Percentiles rank a stretch among this genome's conserved stretches.
Conservation (phyloP, 2,113 vertebrate species). For the Heterochromis multidens region DNA sequence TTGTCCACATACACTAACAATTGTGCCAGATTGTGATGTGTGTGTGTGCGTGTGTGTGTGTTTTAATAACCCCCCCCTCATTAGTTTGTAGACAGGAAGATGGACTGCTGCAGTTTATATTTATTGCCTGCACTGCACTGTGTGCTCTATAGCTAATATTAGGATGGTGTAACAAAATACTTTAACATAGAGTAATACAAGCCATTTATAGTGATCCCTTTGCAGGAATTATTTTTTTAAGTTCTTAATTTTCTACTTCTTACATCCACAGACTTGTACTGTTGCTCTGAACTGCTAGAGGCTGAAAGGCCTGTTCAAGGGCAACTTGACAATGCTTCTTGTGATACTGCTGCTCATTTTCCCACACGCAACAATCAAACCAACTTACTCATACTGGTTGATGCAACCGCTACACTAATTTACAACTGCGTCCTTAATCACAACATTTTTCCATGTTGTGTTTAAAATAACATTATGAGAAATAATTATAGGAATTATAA, state of each 20-base stretch:
- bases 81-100: conserved; percentile 23
- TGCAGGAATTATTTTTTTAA: background rate
- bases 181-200: background rate
- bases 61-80: background rate
- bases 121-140: background rate
- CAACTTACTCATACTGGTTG: background rate
- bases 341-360: background rate
- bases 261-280: background rate
- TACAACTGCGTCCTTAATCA: background rate
- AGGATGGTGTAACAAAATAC: background rate
- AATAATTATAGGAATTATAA: background rate
- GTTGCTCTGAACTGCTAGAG: background rate
- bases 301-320: background rate
- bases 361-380: background rate
- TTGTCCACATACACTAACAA: background rate
- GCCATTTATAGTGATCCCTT: background rate
- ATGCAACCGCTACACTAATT: background rate
- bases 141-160: background rate
- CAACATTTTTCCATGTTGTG: background rate
- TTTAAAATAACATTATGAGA: background rate
- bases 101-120: background rate
- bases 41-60: background rate
- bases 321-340: background rate
- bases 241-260: background rate
- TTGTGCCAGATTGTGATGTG: background rate